Conservation (phyloP, 2,888 invertebrate genomes). For the Amiota minor region DNA sequence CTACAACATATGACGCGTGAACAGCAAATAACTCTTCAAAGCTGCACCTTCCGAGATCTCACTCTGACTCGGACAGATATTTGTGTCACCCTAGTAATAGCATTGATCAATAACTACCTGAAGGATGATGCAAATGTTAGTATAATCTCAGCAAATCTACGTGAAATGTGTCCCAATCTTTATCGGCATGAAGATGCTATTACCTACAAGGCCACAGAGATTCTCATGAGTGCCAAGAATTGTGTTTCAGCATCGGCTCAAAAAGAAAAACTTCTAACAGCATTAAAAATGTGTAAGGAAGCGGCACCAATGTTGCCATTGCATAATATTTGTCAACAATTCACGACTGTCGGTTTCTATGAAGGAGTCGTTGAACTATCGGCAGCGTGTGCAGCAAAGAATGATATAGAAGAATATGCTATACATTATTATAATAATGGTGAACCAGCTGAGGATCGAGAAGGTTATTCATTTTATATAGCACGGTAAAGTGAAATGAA, state of each 20-base stretch:
- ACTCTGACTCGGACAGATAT: constrained; percentile 77
- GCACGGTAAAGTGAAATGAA: constrained; percentile 74
- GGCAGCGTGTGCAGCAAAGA: constrained; percentile 85
- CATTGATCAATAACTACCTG: constrained; percentile 92
- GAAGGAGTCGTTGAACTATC: constrained; percentile 92
- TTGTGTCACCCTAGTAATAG: constrained; percentile 84
- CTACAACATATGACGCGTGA: constrained; percentile 81
- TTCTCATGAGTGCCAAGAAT: constrained; percentile 86
- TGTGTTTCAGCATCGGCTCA: constrained; percentile 84
- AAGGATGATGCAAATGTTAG: constrained; percentile 96
- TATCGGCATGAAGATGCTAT: constrained; percentile 97
- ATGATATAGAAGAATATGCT: constrained; percentile 92
- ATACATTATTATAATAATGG: constrained; percentile 90
- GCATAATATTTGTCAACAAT: constrained; percentile 87
- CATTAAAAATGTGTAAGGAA: constrained; percentile 89
- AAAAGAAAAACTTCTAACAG: constrained; percentile 83
- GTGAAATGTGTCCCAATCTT: constrained; percentile 93
- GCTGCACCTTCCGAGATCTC: constrained; percentile 76
- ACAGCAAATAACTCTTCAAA: constrained; percentile 78
- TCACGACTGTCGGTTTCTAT: constrained; percentile 86
- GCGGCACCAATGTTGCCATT: constrained; percentile 91
- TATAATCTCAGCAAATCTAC: constrained; percentile 88
- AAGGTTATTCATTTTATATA: constrained; percentile 83
- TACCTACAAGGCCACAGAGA: constrained; percentile 95
- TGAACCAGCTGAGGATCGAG: constrained; percentile 86